Evolutionary conservation across 2,888 invertebrate species (phyloP), one percentile per base, ranked within the genome.

Genomic region (Lissonota sp.): DNA sequence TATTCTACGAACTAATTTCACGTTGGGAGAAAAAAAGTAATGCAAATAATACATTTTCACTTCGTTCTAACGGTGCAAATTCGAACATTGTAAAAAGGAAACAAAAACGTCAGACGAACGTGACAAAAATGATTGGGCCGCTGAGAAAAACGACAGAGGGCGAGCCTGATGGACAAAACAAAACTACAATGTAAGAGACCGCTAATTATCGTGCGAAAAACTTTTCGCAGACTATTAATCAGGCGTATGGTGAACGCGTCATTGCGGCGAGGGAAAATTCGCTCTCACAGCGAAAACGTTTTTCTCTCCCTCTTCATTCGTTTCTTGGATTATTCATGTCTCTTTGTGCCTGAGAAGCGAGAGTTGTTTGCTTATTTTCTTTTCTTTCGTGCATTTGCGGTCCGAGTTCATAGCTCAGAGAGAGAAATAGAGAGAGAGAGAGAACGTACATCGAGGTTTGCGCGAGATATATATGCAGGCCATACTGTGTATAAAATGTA

Each of bases 281-380:
- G 49, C 51, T 46, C 74, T 60, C 51, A 51, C 40, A 7, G 26
- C 3, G 26, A 26, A 26, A 26, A 26, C 26, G 26, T 40, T 63
- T 58, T 64, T 51, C 44, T 55, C 53, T 55, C 70, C 44, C 51
- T 66, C n/a, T 72, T 12, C 40, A 26, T 26, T 26, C 3, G 26
- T 60, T 62, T n/a, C 63, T 26, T 79, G 70, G 63, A 79, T 79
- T 79, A 79, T 79, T 79, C 70, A 79, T 70, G 57, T 57, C 75
- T 75, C 79, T 79, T 79, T 75, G 75, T 75, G 62, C 46, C 26
- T 26, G 26, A 39, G n/a, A 49, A 60, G 16, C 51, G 42, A 53
- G 12, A 10, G 42, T 63, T 39, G 16, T 55, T 64, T n/a, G n/a
- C n/a, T 63, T 16, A 64, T 55, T 64, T 60, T 72, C 26, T 40